Base-by-base conservation (phyloP, 2,113 vertebrate genomes). In the Conger conger region DNA sequence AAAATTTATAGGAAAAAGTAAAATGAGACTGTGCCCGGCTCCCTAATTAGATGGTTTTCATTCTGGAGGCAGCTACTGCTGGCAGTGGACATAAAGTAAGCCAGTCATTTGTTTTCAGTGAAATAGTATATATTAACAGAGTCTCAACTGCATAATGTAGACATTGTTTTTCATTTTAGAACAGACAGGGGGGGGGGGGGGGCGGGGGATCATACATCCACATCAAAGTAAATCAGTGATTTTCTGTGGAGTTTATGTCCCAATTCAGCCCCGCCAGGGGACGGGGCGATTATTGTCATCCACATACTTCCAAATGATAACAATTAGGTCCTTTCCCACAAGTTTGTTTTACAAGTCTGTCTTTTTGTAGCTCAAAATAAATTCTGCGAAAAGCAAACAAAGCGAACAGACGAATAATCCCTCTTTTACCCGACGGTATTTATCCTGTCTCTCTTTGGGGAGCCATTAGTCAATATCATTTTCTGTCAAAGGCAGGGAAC, bases 401-500 rank as follows among this genome's bases (percentile, higher is more conserved):
- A 50, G 27, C 79, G 16, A 15, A 80, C n/a, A 50, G 76, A 78
- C 36, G 38, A 78, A 37, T 81, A 80, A 60, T 57, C 81, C 36
- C 60, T 27, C 36, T 83, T 68, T 82, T 63, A 35, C 37, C 76
- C n/a, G 76, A n/a, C n/a, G 27, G 76, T 82, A 33, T 60, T 60
- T 82, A 37, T 63, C 50, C 37, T 37, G 17, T 37, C 50, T 82
- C 63, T 60, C 27, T 30, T 40, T 30, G 37, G 37, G 1, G 38
- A 73, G 36, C 82, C 35, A 83, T 83, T 83, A 83, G 82, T 83
- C 82, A 40, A 27, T 83, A 63, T 73, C 53, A 16, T 63, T 82
- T 42, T 81, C 80, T 81, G 42, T 57, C 17, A 54, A 54, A 54
- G 50, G 33, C 27, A 8, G 3, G 33, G 53, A 81, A 35, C 80